These are phyloP conservation scores for Scomber colias DNA, from an alignment of 2,113 vertebrate genomes.

Conservation along the genomic window DNA sequence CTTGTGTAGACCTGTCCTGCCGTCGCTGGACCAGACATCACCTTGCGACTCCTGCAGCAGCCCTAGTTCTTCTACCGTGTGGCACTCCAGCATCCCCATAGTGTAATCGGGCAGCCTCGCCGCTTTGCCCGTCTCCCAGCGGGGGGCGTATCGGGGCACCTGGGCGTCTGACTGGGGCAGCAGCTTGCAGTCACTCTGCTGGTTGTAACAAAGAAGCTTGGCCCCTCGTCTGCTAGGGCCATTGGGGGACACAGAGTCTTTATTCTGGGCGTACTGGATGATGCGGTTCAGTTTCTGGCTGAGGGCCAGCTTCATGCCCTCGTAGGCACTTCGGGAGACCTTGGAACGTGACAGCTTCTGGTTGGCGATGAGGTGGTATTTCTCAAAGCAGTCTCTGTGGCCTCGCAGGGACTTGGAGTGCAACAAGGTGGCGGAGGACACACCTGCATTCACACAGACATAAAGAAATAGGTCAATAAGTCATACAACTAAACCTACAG, in stretches of 20 bases:
- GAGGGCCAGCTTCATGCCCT: constrained; percentile 94
- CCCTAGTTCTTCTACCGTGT: constrained; percentile 78
- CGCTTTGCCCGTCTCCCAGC: constrained; percentile 85
- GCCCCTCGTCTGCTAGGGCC: constrained; percentile 83
- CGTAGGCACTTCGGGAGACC: constrained; percentile 91
- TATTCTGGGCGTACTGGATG: constrained; percentile 96
- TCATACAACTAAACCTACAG: not conserved
- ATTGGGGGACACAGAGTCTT: constrained; percentile 86
- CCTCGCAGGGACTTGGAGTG: constrained; percentile 95
- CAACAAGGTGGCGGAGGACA: constrained; percentile 78
- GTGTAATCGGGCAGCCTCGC: constrained; percentile 83
- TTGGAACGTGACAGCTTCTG: constrained; percentile 93
- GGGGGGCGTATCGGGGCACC: constrained; percentile 93
- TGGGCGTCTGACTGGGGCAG: constrained; percentile 92
- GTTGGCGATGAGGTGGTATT: constrained; percentile 97
- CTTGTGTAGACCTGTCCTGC: constrained; percentile 69
- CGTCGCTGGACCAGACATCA: constrained; percentile 81
- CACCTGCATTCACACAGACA: constrained; percentile 69
- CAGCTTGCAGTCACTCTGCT: constrained; percentile 88
- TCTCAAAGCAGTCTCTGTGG: constrained; percentile 98
- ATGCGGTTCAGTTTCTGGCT: constrained; percentile 96
- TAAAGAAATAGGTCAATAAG: constrained; percentile 8
- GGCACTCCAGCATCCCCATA: constrained; percentile 86
- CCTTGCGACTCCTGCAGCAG: constrained; percentile 80
- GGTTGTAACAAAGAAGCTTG: constrained; percentile 90